phyloP scores from a whole-genome alignment of 2,797 vertebrate species.

The Platalea minor region DNA sequence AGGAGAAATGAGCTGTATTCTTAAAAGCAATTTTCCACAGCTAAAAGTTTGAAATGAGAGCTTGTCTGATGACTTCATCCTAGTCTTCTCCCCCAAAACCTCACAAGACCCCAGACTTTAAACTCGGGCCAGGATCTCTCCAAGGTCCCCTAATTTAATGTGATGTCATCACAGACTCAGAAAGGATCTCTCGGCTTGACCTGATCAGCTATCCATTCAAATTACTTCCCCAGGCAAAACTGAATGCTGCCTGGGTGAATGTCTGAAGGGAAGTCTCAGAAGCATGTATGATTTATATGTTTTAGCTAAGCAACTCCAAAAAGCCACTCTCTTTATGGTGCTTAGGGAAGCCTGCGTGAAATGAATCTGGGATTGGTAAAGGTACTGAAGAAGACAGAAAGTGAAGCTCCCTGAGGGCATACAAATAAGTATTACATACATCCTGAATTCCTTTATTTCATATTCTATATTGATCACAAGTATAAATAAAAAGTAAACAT shows the following conservation, averaged over 20 bases:
- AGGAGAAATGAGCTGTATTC: neutral
- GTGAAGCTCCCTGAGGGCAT: neutral
- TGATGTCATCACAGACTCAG: neutral
- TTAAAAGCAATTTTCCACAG: neutral
- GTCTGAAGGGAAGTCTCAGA: neutral
- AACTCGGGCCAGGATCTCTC: neutral
- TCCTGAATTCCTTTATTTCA: neutral
- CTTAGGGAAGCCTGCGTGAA: neutral
- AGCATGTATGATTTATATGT: neutral
- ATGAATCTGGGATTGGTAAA: neutral
- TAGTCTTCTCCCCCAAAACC: neutral
- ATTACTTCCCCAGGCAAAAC: constrained; percentile 18
- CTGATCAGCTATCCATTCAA: neutral
- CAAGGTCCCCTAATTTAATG: neutral
- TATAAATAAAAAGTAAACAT: neutral
- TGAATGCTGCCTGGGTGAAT: neutral
- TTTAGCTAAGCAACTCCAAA: neutral
- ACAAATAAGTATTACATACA: neutral
- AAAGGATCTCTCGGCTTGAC: neutral
- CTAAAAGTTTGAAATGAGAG: neutral
- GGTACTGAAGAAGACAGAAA: neutral
- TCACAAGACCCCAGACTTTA: neutral
- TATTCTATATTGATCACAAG: neutral
- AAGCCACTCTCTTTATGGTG: neutral
- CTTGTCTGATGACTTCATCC: constrained; percentile 4